Conservation (phyloP, 2,888 invertebrate genomes). For the Acleris literana region DNA sequence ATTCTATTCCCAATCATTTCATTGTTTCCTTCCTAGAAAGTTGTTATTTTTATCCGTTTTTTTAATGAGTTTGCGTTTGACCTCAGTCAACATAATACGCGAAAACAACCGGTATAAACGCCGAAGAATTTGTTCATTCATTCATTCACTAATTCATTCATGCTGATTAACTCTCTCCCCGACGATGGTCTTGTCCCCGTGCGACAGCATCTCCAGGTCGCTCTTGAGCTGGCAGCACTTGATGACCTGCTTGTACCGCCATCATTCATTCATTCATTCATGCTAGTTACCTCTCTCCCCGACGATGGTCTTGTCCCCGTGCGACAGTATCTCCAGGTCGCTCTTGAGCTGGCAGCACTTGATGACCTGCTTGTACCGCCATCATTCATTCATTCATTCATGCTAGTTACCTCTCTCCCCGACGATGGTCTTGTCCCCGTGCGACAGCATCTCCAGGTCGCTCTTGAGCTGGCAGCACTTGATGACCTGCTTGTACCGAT, state of each 20-base stretch:
- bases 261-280: no score
- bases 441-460: conserved; percentile 85
- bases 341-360: conserved; percentile 83
- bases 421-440: conserved; percentile 87
- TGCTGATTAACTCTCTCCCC: conserved; percentile 84
- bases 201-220: conserved; percentile 85
- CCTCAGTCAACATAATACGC: no score
- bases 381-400: no score
- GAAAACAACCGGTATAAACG: no score
- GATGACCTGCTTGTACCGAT: conserved; percentile 82
- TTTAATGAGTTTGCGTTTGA: no score
- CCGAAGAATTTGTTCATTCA: no score
- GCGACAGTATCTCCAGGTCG: conserved; percentile 85
- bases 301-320: conserved; percentile 87
- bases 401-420: conserved; percentile 84
- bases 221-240: conserved; percentile 83
- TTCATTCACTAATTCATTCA: no score
- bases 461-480: conserved; percentile 83
- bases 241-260: conserved; percentile 82
- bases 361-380: conserved; percentile 82
- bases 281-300: conserved; percentile 84
- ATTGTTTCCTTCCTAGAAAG: no score
- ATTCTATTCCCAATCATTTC: no score
- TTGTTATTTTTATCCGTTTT: no score
- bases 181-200: conserved; percentile 87